These are phyloP conservation scores for Melanotaenia trifasciata DNA, from an alignment of 2,797 vertebrate species.

Conservation along the genomic window DNA sequence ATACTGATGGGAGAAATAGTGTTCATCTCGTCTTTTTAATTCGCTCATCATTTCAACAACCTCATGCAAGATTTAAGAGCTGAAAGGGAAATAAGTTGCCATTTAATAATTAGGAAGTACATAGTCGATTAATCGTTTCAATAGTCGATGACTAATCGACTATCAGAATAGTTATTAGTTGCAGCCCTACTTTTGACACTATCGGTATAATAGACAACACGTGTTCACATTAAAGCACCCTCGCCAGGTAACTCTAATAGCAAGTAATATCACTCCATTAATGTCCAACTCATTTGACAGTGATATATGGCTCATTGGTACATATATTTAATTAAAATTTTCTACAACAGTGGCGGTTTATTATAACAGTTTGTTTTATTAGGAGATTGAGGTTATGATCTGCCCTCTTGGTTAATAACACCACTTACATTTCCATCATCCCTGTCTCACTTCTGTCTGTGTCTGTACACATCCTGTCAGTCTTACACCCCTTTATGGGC, in stretches of 20 bases:
- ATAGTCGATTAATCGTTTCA: too few species aligned
- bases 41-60: too few species aligned
- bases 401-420: background rate
- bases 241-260: background rate
- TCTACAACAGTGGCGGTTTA: background rate
- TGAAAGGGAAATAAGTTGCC: too few species aligned
- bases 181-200: background rate
- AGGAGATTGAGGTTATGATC: background rate
- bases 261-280: background rate
- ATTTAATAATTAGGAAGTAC: too few species aligned
- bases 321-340: background rate
- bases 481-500: background rate
- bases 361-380: background rate
- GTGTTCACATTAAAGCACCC: background rate
- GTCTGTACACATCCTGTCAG: background rate
- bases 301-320: background rate
- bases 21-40: too few species aligned
- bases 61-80: too few species aligned
- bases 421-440: background rate
- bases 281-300: background rate
- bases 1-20: too few species aligned
- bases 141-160: too few species aligned
- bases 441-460: too few species aligned
- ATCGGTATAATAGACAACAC: background rate
- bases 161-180: too few species aligned